A percentile compares a stretch with the other conserved stretches of the same genome.
phyloP scores from a whole-genome alignment of 2,797 vertebrate species.

The Emys orbicularis region DNA sequence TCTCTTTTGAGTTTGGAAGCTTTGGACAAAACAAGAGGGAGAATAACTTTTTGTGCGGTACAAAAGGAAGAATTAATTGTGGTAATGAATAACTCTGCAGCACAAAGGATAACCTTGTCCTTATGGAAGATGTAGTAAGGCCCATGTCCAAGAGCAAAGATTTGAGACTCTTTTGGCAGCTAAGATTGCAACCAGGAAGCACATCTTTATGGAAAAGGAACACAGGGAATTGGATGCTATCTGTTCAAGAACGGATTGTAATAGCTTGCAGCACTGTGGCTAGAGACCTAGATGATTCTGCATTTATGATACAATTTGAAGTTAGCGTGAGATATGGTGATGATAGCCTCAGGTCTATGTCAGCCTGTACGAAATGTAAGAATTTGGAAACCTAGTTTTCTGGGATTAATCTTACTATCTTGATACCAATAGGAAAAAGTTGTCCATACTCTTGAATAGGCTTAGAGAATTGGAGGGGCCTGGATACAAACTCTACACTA shows the following conservation, averaged over 20 bases:
- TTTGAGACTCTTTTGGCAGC: not conserved
- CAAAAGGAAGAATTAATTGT: slow-evolving; percentile 32
- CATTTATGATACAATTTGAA: not conserved
- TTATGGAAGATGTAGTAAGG: not conserved
- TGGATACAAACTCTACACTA: slow-evolving; percentile 49
- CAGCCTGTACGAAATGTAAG: not conserved
- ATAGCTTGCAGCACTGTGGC: not conserved
- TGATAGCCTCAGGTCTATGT: not conserved
- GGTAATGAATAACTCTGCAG: not conserved
- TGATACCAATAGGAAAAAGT: slow-evolving; percentile 34
- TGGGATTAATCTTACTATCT: slow-evolving; percentile 68
- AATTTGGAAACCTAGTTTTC: slow-evolving; percentile 66
- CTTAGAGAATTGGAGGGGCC: slow-evolving; percentile 62
- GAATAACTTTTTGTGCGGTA: slow-evolving; percentile 31
- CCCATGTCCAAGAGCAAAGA: not conserved
- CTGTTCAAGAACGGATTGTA: not conserved
- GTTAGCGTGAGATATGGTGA: slow-evolving; percentile 1
- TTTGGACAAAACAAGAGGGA: slow-evolving; percentile 53
- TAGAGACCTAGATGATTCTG: not conserved
- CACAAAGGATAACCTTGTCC: slow-evolving; percentile 28
- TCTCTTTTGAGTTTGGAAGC: slow-evolving; percentile 45
- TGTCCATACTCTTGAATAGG: slow-evolving; percentile 47
- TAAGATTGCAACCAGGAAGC: not conserved
- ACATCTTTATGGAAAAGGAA: not conserved
- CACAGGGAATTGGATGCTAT: not conserved